Percentiles rank a stretch among this genome's conserved stretches.
phyloP scores from a whole-genome alignment of 2,888 invertebrate species.

The Ypsolopha scabrella region DNA sequence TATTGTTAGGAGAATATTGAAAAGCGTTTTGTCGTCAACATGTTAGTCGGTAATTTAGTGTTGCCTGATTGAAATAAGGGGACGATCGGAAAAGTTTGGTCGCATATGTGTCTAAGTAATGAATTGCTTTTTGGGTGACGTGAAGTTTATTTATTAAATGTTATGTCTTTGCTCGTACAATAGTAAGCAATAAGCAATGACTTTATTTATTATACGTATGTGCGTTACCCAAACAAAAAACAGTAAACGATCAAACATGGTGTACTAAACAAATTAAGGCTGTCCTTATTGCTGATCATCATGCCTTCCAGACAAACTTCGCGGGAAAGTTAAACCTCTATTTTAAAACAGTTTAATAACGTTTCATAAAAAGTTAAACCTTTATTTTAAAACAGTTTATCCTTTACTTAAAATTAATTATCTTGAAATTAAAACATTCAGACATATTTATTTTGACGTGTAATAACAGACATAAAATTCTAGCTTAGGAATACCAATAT shows the following conservation, averaged over 20 bases:
- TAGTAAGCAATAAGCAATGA: background rate
- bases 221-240: background rate
- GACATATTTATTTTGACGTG: no score
- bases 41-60: slow-evolving; percentile 69
- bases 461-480: no score
- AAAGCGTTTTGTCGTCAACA: slow-evolving; percentile 67
- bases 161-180: background rate
- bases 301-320: no score
- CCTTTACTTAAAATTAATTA: no score
- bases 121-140: slow-evolving; percentile 16
- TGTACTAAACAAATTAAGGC: no score
- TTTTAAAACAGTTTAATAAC: no score
- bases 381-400: no score
- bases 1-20: slow-evolving; percentile 57
- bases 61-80: slow-evolving; percentile 55
- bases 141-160: slow-evolving; percentile 1
- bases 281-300: no score
- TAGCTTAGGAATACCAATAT: no score
- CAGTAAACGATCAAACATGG: background rate
- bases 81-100: slow-evolving; percentile 50
- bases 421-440: no score
- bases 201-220: background rate
- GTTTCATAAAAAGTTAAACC: no score
- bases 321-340: no score
- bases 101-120: slow-evolving; percentile 49